Base-by-base conservation (phyloP, 2,113 vertebrate species). In the Scomber scombrus region DNA sequence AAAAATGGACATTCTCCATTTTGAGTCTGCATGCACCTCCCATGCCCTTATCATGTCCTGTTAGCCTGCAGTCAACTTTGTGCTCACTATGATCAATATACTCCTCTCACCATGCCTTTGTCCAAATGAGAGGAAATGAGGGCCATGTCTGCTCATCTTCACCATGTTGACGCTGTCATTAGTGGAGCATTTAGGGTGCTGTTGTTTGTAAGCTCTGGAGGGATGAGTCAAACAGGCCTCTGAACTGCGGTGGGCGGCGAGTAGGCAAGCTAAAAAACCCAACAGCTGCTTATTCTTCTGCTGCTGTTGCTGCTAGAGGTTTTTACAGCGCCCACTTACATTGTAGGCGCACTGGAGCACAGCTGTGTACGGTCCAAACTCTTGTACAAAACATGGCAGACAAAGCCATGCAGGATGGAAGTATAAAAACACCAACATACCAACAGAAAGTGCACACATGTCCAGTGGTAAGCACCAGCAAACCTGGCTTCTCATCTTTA, bases 231-330 rank as follows among this genome's bases (percentile, higher is more conserved):
- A 92, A 87, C 69, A 67, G 76, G 74, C 87, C 81, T 87, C 71
- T 93, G 91, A 93, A 91, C 88, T 80, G 65, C 75, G 52, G 91
- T 91, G 90, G 91, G 91, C 23, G 79, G 84, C 77, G 85, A 85
- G 71, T 63, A 82, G 66, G 77, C 62, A 79, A 78, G 72, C 46
- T 77, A 78, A 70, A 65, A 86, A 76, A 61, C 76, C 63, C 70
- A 56, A 76, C 60, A 67, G 71, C 68, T 68, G 76, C 26, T 73
- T 71, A 50, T 66, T 34, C n/a, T 60, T 5, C 31, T 34, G 31
- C 31, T 34, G 31, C 83, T 79, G 74, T 62, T 18, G 67, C 57
- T 68, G 81, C 85, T 75, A 26, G 70, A 81, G 88, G 87, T 82
- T 77, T 88, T 81, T 40, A 64, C 75, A 64, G 66, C 46, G 31